phyloP scores from a whole-genome alignment of 1,140 invertebrate genomes.

The Diorhabda carinulata region DNA sequence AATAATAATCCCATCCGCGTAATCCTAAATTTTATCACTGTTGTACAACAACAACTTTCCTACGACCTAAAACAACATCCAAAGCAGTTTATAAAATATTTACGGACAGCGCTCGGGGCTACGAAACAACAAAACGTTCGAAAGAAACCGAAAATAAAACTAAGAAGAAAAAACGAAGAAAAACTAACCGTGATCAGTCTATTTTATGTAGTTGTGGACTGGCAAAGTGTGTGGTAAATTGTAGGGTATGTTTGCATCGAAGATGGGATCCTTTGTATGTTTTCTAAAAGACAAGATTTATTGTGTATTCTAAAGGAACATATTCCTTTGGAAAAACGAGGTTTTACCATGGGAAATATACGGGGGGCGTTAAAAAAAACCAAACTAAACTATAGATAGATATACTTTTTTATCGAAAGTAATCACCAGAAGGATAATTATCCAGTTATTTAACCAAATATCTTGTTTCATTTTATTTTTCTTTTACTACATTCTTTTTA shows the following conservation, averaged over 20 bases:
- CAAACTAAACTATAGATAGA: too few species aligned
- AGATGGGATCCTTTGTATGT: conserved; percentile 10
- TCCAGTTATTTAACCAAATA: too few species aligned
- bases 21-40: too few species aligned
- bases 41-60: too few species aligned
- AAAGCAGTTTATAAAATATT: conserved; percentile 10
- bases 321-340: background rate
- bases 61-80: too few species aligned
- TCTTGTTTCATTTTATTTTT: too few species aligned
- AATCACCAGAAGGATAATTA: too few species aligned
- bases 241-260: conserved; percentile 12
- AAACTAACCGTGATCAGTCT: conserved; percentile 8
- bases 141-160: background rate
- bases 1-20: too few species aligned
- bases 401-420: too few species aligned
- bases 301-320: background rate
- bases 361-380: too few species aligned
- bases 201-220: conserved; percentile 17
- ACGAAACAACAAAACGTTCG: conserved; percentile 11
- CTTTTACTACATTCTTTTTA: too few species aligned
- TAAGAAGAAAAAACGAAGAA: conserved; percentile 1
- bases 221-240: conserved; percentile 18
- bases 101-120: conserved; percentile 3
- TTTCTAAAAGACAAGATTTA: conserved; percentile 5
- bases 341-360: background rate